Conservation (phyloP, 2,888 invertebrate genomes). For the Habroteleia sp. region DNA sequence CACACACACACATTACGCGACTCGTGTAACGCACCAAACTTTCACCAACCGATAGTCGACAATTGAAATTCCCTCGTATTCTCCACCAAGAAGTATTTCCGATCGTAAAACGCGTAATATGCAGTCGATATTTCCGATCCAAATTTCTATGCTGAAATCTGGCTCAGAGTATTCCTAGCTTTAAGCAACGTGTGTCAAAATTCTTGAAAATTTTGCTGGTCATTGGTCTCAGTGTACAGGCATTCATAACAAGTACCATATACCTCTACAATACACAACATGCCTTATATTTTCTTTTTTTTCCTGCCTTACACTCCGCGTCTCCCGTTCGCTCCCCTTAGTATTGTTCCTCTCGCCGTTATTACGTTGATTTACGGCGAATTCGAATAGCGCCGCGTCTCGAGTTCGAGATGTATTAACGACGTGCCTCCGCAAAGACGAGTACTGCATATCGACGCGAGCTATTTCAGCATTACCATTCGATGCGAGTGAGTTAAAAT, state of each 20-base stretch:
- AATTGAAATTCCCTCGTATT: slow-evolving; percentile 6
- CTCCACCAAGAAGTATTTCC: slow-evolving; percentile 13
- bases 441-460: slow-evolving; percentile 67
- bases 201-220: slow-evolving; percentile 21
- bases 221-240: slow-evolving; percentile 5
- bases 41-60: background rate
- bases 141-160: slow-evolving; percentile 6
- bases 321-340: slow-evolving; percentile 26
- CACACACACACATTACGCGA: too few species aligned
- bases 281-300: slow-evolving; percentile 31
- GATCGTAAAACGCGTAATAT: slow-evolving; percentile 16
- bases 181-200: too few species aligned
- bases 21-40: too few species aligned
- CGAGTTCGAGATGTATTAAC: slow-evolving; percentile 67
- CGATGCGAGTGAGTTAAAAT: slow-evolving; percentile 70
- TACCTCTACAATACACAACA: background rate
- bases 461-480: slow-evolving; percentile 66
- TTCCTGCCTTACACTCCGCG: slow-evolving; percentile 14
- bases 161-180: slow-evolving; percentile 8
- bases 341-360: slow-evolving; percentile 59
- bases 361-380: slow-evolving; percentile 70
- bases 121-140: slow-evolving; percentile 22
- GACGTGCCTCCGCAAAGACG: slow-evolving; percentile 67
- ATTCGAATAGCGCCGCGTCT: slow-evolving; percentile 65
- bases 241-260: slow-evolving; percentile 30